Evolutionary conservation across 2,888 invertebrate genomes (phyloP).

Genomic region (Mesorhabditis spiculigera): DNA sequence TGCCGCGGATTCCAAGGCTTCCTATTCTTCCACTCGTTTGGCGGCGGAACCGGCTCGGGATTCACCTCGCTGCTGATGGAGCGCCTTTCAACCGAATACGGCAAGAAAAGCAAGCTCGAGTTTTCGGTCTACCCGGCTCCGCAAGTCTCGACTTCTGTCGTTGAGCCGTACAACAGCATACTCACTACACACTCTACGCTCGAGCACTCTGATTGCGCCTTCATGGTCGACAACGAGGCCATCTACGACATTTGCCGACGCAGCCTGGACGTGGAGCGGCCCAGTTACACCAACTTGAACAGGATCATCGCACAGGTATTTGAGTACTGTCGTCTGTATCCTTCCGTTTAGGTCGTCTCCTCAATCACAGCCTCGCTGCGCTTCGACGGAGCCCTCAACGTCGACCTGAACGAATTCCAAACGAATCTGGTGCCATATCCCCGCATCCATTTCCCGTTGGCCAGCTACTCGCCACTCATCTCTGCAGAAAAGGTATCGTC

Average conservation of each 20-base stretch:
- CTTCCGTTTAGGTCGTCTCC: constrained; percentile 62
- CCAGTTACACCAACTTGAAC: constrained; percentile 83
- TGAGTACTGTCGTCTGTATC: not conserved
- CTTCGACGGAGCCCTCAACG: constrained; percentile 61
- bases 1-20: constrained; percentile 72
- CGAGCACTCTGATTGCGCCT: constrained; percentile 91
- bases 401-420: constrained; percentile 65
- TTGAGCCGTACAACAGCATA: constrained; percentile 93
- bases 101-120: constrained; percentile 60
- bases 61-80: constrained; percentile 83
- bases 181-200: constrained; percentile 87
- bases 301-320: constrained; percentile 75
- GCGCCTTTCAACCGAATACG: constrained; percentile 75
- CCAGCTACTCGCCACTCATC: constrained; percentile 64
- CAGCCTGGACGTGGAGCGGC: constrained; percentile 63
- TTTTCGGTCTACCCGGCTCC: constrained; percentile 87
- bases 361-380: too few species aligned
- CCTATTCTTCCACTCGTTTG: constrained; percentile 82
- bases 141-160: constrained; percentile 82
- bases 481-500: constrained; percentile 32
- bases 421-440: constrained; percentile 67
- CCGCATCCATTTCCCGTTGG: constrained; percentile 65
- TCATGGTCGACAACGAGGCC: constrained; percentile 66
- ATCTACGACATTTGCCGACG: constrained; percentile 78
- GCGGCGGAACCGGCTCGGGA: constrained; percentile 83